Evolutionary conservation across 2,113 vertebrate genomes (phyloP), one percentile per base, ranked within the genome.

Genomic region (Planiliza haematocheilus): DNA sequence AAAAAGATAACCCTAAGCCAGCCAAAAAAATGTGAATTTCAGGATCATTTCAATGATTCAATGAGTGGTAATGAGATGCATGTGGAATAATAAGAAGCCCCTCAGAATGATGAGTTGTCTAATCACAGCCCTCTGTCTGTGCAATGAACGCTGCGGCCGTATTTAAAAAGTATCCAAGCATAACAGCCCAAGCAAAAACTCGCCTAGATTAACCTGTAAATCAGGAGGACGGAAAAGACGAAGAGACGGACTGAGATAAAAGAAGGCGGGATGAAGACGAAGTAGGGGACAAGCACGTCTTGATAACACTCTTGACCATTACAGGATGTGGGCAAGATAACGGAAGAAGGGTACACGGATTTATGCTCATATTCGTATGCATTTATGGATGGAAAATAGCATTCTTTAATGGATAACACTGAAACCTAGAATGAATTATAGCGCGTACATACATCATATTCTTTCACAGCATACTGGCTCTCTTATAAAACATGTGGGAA

Each of bases 401-500:
- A 46, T 64, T 66, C 37, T 60, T 41, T 56, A 73, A 52, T 64
- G 66, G 49, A 53, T 48, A 65, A 16, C 43, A 49, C 10, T 61
- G 56, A 45, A 72, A 49, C 21, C 10, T 20, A 17, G 39, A 18
- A 58, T 76, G 48, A 85, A 70, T 79, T 61, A 68, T 24, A 30
- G 20, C 30, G 10, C 56, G 24, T 20, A 24, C 53, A 74, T 73
- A 70, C 21, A 58, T 52, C 49, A 45, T 62, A 21, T 59, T 74
- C 8, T 68, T 78, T 45, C 58, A 41, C 7, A 2, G 37, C 11
- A 38, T 61, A 46, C 45, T 64, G 1, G 18, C 42, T 62, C 45
- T 76, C 51, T 74, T 70, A 70, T 69, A 79, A 65, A 87, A 70
- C 41, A 52, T 58, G 10, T 55, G 53, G 61, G 46, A 69, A 77